Evolutionary conservation across 2,797 vertebrate species (phyloP).

Genomic region (Eurystomus glaucurus): DNA sequence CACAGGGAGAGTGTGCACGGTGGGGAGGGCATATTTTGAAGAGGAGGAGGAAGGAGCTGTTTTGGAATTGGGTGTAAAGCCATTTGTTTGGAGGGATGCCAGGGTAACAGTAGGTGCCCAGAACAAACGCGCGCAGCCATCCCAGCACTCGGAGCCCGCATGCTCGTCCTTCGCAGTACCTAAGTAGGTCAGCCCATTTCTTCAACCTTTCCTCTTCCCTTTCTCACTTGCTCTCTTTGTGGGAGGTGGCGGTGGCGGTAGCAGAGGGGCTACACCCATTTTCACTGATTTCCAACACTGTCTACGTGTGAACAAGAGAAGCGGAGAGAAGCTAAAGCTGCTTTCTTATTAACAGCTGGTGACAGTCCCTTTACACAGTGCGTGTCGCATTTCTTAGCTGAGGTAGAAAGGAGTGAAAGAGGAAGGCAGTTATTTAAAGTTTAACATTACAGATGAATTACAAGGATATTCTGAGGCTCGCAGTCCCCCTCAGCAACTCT

Average conservation of each 20-base stretch:
- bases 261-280: slow-evolving; percentile 78
- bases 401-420: slow-evolving; percentile 75
- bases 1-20: slow-evolving; percentile 68
- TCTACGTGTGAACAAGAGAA: slow-evolving; percentile 72
- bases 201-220: slow-evolving; percentile 79
- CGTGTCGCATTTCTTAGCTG: slow-evolving; percentile 75
- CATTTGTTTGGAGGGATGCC: slow-evolving; percentile 78
- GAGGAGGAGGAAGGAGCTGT: slow-evolving; percentile 80
- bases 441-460: slow-evolving; percentile 73
- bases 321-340: slow-evolving; percentile 63
- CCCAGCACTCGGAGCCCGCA: slow-evolving; percentile 66
- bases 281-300: slow-evolving; percentile 77
- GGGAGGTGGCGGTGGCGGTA: slow-evolving; percentile 73
- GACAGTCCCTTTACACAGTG: slow-evolving; percentile 68
- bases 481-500: slow-evolving; percentile 56
- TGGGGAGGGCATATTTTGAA: slow-evolving; percentile 79
- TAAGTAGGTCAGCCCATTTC: slow-evolving; percentile 77
- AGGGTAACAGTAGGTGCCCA: slow-evolving; percentile 79
- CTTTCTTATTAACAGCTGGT: slow-evolving; percentile 85
- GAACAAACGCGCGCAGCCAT: slow-evolving; percentile 72
- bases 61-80: slow-evolving; percentile 79
- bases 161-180: slow-evolving; percentile 77
- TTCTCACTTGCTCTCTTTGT: slow-evolving; percentile 78
- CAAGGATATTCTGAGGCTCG: slow-evolving; percentile 71
- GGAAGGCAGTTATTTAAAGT: slow-evolving; percentile 66